A percentile compares a stretch with the other conserved stretches of the same genome.
Conservation (phyloP, 2,888 invertebrate species). For the Molanna angustata region DNA sequence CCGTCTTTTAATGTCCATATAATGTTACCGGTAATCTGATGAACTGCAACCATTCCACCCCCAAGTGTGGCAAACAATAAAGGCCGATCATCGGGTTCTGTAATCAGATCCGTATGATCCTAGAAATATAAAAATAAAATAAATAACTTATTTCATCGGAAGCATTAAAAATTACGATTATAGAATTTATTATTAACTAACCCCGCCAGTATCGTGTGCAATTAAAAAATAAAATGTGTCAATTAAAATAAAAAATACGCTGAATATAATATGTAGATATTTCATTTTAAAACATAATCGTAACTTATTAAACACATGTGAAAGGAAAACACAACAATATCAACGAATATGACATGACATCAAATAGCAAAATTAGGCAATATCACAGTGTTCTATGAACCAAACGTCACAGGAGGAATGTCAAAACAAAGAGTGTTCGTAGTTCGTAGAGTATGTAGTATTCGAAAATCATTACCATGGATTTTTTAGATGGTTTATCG, state of each 20-base stretch:
- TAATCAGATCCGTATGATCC: conserved; percentile 64
- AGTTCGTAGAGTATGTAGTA: too few relatives aligned
- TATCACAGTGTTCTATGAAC: too few relatives aligned
- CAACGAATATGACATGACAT: too few relatives aligned
- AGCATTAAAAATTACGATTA: conserved; percentile 3
- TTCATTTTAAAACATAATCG: conserved; percentile 10
- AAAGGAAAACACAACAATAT: conserved; percentile 6
- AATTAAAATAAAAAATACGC: conserved; percentile 8
- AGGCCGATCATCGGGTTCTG: conserved; percentile 66
- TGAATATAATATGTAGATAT: conserved; percentile 3
- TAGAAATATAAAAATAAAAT: conserved; percentile 38
- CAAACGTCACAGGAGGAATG: too few relatives aligned
- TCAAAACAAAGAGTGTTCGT: too few relatives aligned
- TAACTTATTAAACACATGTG: conserved; percentile 1
- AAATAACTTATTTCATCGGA: conserved; percentile 12
- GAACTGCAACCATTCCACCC: conserved; percentile 89
- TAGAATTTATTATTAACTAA: conserved; percentile 16
- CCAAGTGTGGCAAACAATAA: conserved; percentile 90
- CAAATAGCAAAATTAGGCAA: too few relatives aligned
- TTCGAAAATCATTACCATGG: too few relatives aligned
- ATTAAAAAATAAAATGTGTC: conserved; percentile 11
- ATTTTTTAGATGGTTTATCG: too few relatives aligned
- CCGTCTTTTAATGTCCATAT: conserved; percentile 92
- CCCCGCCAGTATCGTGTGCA: conserved; percentile 12
- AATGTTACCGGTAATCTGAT: conserved; percentile 78